These are phyloP conservation scores for Aplodontia rufa DNA, from an alignment of 2,113 vertebrate genomes.

Conservation along the genomic window DNA sequence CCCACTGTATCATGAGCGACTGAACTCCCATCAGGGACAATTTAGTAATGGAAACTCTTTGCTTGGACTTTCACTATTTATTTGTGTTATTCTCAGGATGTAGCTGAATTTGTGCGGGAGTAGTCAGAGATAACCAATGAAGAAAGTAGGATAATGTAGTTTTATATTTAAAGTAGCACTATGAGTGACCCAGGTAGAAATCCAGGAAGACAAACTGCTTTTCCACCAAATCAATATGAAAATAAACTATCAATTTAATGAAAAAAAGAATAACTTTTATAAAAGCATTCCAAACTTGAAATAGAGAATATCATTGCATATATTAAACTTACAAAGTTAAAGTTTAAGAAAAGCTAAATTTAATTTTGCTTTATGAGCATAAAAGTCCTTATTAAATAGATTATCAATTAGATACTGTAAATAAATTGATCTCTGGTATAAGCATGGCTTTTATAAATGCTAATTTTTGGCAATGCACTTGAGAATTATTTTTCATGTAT, in stretches of 20 bases:
- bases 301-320: background rate
- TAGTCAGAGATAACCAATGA: slow-evolving; percentile 23
- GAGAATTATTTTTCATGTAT: slow-evolving; percentile 7
- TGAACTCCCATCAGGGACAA: background rate
- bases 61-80: slow-evolving; percentile 22
- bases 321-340: background rate
- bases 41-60: background rate
- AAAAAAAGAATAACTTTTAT: slow-evolving; percentile 11
- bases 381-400: background rate
- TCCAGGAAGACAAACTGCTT: slow-evolving; percentile 22
- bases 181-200: background rate
- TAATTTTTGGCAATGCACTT: background rate
- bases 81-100: background rate
- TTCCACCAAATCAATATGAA: background rate
- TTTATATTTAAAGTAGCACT: background rate
- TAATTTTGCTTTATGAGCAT: slow-evolving; percentile 39
- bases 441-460: slow-evolving; percentile 6
- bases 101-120: background rate
- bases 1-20: background rate
- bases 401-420: background rate
- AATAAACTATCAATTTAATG: background rate
- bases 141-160: background rate
- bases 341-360: background rate
- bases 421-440: background rate
- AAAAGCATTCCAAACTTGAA: background rate